phyloP scores from a whole-genome alignment of 2,113 vertebrate species.

The Crypturellus undulatus region DNA sequence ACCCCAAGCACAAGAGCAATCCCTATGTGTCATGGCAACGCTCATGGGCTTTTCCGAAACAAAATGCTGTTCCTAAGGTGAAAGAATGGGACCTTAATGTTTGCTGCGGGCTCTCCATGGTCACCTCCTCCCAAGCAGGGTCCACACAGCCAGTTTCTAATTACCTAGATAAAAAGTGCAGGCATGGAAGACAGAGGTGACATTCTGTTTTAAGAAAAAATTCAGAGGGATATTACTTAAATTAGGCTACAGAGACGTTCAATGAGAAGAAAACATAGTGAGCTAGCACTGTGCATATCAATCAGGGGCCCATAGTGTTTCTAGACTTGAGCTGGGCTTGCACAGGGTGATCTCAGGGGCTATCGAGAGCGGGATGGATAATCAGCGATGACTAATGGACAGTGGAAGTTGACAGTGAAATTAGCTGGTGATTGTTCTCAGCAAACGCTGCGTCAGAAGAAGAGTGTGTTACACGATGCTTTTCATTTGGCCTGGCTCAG shows the following conservation, averaged over 20 bases:
- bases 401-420: background rate
- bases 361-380: background rate
- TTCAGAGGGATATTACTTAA: background rate
- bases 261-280: background rate
- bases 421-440: background rate
- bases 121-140: background rate
- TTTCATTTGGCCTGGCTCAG: background rate
- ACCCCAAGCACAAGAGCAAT: background rate
- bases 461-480: background rate
- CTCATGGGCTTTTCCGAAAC: slow-evolving; percentile 9
- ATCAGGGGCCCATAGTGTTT: background rate
- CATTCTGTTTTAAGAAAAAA: background rate
- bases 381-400: background rate
- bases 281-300: background rate
- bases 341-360: background rate
- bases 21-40: slow-evolving; percentile 36
- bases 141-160: background rate
- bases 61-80: slow-evolving; percentile 28
- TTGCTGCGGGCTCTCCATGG: background rate
- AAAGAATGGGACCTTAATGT: slow-evolving; percentile 43
- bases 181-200: background rate
- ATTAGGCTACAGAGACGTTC: background rate
- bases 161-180: slow-evolving; percentile 19
- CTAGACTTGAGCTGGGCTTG: background rate
- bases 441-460: background rate